phyloP scores from a whole-genome alignment of 2,888 invertebrate species.

The Zygogramma bicolorata region DNA sequence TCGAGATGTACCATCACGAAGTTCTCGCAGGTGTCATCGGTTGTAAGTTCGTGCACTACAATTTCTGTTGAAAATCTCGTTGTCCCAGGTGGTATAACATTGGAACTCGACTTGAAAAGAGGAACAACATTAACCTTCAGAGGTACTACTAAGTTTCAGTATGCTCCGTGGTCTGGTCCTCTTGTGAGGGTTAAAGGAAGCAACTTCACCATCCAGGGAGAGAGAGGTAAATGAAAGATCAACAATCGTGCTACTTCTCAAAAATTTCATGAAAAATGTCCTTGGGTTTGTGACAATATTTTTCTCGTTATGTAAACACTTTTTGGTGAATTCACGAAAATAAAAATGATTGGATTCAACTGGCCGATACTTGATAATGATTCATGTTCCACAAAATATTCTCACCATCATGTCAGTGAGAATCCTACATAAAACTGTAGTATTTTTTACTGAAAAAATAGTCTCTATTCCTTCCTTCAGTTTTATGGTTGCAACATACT shows the following conservation, averaged over 20 bases:
- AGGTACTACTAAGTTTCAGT: conserved; percentile 29
- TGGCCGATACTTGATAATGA: no score
- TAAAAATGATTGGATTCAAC: no score
- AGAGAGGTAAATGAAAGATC: conserved; percentile 9
- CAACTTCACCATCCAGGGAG: conserved; percentile 26
- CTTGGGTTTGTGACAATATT: no score
- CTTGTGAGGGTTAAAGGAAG: conserved; percentile 28
- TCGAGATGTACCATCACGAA: background rate
- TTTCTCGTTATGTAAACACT: no score
- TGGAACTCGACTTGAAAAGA: conserved; percentile 25
- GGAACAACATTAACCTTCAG: conserved; percentile 27
- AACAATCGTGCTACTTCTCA: background rate
- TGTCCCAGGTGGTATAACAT: conserved; percentile 26
- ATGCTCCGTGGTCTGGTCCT: conserved; percentile 34
- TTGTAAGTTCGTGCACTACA: background rate
- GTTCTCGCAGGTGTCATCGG: background rate
- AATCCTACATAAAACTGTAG: no score
- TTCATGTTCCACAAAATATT: no score
- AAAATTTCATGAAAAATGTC: no score
- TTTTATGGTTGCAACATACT: no score
- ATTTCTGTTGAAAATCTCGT: conserved; percentile 7
- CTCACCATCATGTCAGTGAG: no score
- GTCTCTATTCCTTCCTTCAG: no score
- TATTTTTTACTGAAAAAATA: no score
- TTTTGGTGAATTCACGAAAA: no score